Evolutionary conservation across 2,888 invertebrate genomes (phyloP).

Genomic region (Nemotelus pantherinus): DNA sequence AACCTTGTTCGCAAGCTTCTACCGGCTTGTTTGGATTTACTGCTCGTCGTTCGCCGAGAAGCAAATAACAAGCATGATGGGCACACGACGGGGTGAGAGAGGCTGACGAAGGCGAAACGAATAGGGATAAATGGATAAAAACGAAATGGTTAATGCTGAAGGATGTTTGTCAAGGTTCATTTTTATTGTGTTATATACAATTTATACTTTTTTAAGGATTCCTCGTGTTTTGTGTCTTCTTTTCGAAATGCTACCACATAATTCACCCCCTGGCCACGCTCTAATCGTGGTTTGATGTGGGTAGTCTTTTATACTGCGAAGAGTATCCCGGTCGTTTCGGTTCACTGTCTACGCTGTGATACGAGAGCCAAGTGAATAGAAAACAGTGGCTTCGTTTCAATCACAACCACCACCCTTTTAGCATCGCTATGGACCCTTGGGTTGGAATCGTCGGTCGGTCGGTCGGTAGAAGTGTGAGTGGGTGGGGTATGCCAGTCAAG

Average conservation of each 20-base stretch:
- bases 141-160: conserved; percentile 49
- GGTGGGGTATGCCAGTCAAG: not conserved
- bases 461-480: not conserved
- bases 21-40: not conserved
- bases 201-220: conserved; percentile 49
- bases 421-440: not conserved
- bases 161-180: conserved; percentile 51
- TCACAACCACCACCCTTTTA: not conserved
- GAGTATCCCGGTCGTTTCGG: not conserved
- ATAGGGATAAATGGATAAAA: conserved; percentile 45
- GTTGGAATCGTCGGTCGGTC: not conserved
- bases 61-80: conserved; percentile 30
- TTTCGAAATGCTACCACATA: conserved; percentile 3
- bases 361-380: not conserved
- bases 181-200: conserved; percentile 50
- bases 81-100: no score
- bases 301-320: no score
- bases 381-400: conserved; percentile 17
- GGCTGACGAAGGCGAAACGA: conserved; percentile 20
- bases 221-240: conserved; percentile 41
- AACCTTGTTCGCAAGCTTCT: not conserved
- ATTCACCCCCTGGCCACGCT: not conserved
- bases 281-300: not conserved
- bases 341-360: not conserved
- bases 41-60: conserved; percentile 32